Evolutionary conservation across 1,140 invertebrate genomes (phyloP), one percentile per base, ranked within the genome.

Genomic region (Eriosoma lanigerum): DNA sequence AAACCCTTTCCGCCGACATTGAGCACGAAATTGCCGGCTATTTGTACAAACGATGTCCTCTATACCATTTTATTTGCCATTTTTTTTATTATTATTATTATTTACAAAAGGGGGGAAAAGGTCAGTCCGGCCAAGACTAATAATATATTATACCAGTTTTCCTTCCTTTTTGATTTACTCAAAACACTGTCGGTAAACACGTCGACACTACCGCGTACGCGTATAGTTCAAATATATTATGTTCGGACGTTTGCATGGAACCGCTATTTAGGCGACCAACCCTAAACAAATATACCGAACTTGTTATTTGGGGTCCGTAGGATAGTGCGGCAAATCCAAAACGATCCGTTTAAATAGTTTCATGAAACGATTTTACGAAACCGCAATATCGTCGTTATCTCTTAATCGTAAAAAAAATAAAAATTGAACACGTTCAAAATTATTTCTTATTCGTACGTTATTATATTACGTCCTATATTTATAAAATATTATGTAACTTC

Each of bases 251-350:
- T 78, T 78, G 75, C 38, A 78, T 29, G 75, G 75, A 26, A 62
- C 56, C 38, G 56, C 75, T 62, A 62, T 78, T 78, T 78, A 78
- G 75, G 32, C 32, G 32, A 78, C 32, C 44, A 21, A 62, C 73
- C 75, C 75, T 78, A 78, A 78, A 78, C 75, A 78, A 78, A 78
- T 78, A 78, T 62, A 52, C n/a, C 46, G 48, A 24, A 52, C 68
- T 29, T 19, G 46, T 46, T 21, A 38, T 48, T 1, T 19, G 48
- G 46, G 46, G 68, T 70, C 64, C n/a, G n/a, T n/a, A n/a, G 48
- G 19, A 17, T n/a, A 32, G 64, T 2, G 9, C n/a, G 62, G 13
- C 1, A 21, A 21, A 46, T 46, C 66, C 68, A 46, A 72, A 70
- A 70, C 58, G 26, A 72, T n/a, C 48, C 24, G 68, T 72, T 58